Conservation (phyloP, 2,797 vertebrate genomes). For the Setipinna tenuifilis region DNA sequence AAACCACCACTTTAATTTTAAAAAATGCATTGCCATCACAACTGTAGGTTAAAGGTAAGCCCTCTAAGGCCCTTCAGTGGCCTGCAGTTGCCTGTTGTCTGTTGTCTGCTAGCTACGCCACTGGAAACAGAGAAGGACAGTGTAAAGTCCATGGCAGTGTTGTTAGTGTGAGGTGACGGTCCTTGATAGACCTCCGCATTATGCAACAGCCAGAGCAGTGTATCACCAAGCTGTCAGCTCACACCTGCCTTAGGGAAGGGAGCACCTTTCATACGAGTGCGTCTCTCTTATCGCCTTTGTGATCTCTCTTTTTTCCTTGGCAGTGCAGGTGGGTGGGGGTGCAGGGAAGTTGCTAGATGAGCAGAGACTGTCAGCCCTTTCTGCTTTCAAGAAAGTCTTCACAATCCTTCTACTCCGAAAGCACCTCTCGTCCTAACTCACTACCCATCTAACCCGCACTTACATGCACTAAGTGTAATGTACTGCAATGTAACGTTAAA, state of each 20-base stretch:
- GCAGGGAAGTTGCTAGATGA: background rate
- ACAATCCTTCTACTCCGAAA: too few relatives aligned
- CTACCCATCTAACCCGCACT: too few relatives aligned
- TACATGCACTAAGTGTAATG: too few relatives aligned
- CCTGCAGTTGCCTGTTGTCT: too few relatives aligned
- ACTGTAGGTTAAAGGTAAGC: too few relatives aligned
- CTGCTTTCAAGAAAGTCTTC: too few relatives aligned
- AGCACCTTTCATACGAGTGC: background rate
- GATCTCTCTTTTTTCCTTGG: conserved; percentile 28
- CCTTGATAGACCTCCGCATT: conserved; percentile 24
- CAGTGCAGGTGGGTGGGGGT: background rate
- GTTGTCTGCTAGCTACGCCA: too few relatives aligned
- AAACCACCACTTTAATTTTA: background rate
- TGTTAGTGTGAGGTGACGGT: background rate
- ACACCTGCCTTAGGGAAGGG: conserved; percentile 25
- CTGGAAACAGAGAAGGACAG: background rate
- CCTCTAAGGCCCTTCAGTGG: too few relatives aligned
- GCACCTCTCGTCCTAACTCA: too few relatives aligned
- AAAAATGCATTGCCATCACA: too few relatives aligned
- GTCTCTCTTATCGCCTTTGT: conserved; percentile 13
- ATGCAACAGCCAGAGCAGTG: conserved; percentile 37
- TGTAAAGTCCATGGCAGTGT: background rate
- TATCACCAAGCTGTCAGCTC: conserved; percentile 31
- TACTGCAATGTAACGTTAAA: background rate
- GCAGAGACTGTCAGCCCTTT: background rate